Conservation (phyloP, 2,888 invertebrate species). For the Nephrotoma guestfalica region DNA sequence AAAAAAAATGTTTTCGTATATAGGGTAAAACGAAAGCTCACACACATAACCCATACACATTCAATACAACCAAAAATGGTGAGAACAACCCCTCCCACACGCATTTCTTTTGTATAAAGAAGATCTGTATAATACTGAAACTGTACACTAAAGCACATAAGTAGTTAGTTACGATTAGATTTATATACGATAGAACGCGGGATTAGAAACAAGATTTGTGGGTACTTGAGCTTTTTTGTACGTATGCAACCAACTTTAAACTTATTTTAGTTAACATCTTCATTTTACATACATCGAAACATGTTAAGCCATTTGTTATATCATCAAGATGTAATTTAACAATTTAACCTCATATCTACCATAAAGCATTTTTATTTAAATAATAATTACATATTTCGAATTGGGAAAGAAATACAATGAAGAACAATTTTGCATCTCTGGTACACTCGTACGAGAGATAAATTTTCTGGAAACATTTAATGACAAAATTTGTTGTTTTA, state of each 20-base stretch:
- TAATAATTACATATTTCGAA: neutral
- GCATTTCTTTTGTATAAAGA: no score
- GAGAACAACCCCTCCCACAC: neutral
- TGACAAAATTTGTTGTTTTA: neutral
- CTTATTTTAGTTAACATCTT: neutral
- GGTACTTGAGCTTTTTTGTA: neutral
- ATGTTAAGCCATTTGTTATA: neutral
- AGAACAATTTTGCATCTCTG: neutral
- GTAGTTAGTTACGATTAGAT: neutral
- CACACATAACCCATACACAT: neutral
- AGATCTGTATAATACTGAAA: no score
- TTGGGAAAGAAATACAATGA: neutral
- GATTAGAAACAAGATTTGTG: neutral
- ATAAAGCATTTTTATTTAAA: neutral
- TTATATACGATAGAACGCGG: neutral
- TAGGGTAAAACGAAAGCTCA: neutral
- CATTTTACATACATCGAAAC: neutral
- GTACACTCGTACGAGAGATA: neutral
- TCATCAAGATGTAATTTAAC: neutral
- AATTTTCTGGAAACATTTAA: neutral
- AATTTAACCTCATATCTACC: neutral
- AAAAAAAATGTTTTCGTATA: neutral
- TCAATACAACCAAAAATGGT: neutral
- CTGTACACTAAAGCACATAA: no score
- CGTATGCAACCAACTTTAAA: neutral